Base-by-base conservation (phyloP, 1,140 invertebrate genomes). In the Pissodes strobi region DNA sequence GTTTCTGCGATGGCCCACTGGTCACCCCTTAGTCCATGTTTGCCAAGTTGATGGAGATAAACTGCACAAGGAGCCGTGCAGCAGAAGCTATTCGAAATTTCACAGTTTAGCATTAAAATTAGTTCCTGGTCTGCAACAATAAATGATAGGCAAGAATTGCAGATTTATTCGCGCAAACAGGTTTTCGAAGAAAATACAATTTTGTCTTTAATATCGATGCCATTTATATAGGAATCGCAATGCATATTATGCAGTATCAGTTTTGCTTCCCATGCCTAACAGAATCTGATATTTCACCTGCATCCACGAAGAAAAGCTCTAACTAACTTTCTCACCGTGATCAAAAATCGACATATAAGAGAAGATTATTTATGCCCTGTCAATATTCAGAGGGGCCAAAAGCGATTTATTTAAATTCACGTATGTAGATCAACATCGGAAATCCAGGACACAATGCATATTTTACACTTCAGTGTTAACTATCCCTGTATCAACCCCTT, bases 351-450 rank as follows among this genome's bases (percentile, higher is more conserved):
- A 48, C 10, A 23, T 23, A 19, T 43, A 43, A 43, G 17, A 5
- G 39, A 13, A 45, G 18, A 45, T 49, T 49, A 49, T 49, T 49
- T 49, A 49, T 27, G 46, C 22, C 46, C 45, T 48, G 45, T 49
- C 46, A 30, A 49, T 27, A 49, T 13, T n/a, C 12, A 49, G 9
- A 9, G 46, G 22, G 22, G 13, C 21, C 8, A 30, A 49, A 49
- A 48, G 15, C 5, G 22, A 49, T 49, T 49, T 49, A 49, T 49
- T 49, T 49, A 49, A 49, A 49, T 49, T 49, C 46, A 19, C 25
- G 25, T 49, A 49, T 49, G 46, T 49, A 49, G 46, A 49, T 49
- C 46, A 30, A 30, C 25, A 13, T 27, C 21, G 17, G 17, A n/a
- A 19, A 2, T 19, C 8, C 18, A 1, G 8, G 13, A 27, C 17